Conservation (phyloP, 2,797 vertebrate species). For the Psittacula derbiana region DNA sequence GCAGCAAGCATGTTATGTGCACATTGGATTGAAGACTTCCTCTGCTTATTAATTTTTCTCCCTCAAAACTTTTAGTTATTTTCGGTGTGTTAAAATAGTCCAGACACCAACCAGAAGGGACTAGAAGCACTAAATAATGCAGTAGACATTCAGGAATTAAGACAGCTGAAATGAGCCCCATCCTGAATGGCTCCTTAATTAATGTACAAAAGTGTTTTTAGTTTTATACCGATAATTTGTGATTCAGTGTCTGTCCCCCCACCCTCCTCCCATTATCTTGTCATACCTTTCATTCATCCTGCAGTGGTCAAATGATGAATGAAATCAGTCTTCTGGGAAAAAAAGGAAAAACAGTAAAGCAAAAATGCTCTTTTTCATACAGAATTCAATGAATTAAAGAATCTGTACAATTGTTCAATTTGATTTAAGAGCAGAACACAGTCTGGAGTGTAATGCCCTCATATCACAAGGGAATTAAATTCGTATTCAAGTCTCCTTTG, state of each 20-base stretch:
- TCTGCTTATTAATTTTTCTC: constrained; percentile 43
- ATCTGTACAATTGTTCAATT: not conserved
- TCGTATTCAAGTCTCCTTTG: constrained; percentile 25
- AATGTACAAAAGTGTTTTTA: not conserved
- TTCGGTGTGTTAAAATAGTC: constrained; percentile 2
- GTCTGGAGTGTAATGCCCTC: constrained; percentile 21
- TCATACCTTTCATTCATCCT: constrained; percentile 38
- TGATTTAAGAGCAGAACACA: not conserved
- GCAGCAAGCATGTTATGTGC: not conserved
- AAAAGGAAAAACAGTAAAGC: not conserved
- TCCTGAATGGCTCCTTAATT: not conserved
- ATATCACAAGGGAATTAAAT: not conserved
- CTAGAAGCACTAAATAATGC: constrained; percentile 16
- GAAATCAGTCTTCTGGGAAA: not conserved
- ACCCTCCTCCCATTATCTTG: not conserved
- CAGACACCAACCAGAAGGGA: constrained; percentile 29
- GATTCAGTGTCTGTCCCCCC: not conserved
- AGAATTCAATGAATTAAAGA: not conserved
- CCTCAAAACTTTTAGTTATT: constrained; percentile 13
- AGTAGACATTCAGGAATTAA: not conserved
- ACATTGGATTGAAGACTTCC: not conserved
- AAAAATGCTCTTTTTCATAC: not conserved
- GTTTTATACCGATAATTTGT: not conserved
- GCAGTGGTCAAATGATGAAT: constrained; percentile 18
- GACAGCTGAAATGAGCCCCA: not conserved